Base-by-base conservation (phyloP, 1,140 invertebrate species). In the Listronotus oregonensis region DNA sequence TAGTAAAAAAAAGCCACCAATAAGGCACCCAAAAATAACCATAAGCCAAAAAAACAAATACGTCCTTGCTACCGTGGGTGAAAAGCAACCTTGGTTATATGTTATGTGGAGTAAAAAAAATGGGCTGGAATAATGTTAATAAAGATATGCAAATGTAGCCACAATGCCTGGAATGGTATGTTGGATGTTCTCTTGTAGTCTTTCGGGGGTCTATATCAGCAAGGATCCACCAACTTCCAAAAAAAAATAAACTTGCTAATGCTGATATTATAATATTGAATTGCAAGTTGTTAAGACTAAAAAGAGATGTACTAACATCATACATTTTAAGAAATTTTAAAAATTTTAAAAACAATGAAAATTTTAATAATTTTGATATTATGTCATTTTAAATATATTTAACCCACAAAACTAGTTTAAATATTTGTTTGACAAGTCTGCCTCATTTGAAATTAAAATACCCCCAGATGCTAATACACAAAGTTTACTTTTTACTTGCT, bases 141-240 rank as follows among this genome's bases (percentile, higher is more conserved):
- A 44, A 65, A 56, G 37, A 43, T 69, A 62, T 0, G 71, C 60
- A 15, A 69, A 18, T 10, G 69, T 73, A 14, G 18, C 64, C 10
- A 73, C 42, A 14, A 71, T 37, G 9, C 61, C 66, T 11, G 71
- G 69, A 9, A 71, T 61, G 37, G 37, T 73, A 73, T 12, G 49
- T 17, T 63, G 50, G 52, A 7, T 58, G 32, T 34, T 62, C 27
- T 18, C 37, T 7, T 6, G 67, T 27, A 6, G 67, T 21, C 32
- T 58, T 46, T 7, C 52, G 44, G 0, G 64, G 64, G n/a, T 63
- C 58, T 15, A 64, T 39, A 64, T 73, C 69, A 6, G 70, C 66
- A 31, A 71, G 55, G 17, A 73, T 32, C 71, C 71, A 73, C 71
- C 69, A 73, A n/a, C 64, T 67, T 2, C n/a, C 21, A 43, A n/a